These are phyloP conservation scores for Cercopithecus petaurista DNA, from an alignment of 2,797 vertebrate genomes.

Conservation along the genomic window DNA sequence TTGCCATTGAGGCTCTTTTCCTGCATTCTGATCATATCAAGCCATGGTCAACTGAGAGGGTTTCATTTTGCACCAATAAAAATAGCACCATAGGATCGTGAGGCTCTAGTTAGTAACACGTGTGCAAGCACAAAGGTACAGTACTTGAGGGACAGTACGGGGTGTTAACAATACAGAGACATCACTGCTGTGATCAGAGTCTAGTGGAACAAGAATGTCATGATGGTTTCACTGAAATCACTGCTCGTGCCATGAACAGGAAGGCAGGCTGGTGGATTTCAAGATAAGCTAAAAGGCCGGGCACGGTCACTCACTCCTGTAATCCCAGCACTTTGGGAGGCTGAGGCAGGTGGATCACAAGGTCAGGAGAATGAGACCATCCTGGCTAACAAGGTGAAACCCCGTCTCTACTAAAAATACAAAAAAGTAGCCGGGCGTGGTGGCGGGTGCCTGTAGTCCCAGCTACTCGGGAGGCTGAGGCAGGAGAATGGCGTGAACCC, in stretches of 20 bases:
- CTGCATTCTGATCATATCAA: constrained; percentile 86
- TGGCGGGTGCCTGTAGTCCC: no score
- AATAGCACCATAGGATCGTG: constrained; percentile 91
- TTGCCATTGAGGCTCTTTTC: constrained; percentile 83
- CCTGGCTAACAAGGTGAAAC: no score
- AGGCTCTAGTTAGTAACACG: constrained; percentile 86
- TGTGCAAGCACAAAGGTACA: constrained; percentile 88
- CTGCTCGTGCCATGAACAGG: constrained; percentile 72
- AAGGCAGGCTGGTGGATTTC: constrained; percentile 67
- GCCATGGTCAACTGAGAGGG: constrained; percentile 81
- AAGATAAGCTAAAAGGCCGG: background rate
- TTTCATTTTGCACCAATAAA: constrained; percentile 82
- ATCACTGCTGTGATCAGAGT: constrained; percentile 76
- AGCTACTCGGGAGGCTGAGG: no score
- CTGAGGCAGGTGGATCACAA: no score
- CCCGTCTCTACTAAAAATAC: no score
- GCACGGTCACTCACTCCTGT: no score
- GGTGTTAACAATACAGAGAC: constrained; percentile 83
- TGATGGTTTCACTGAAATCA: constrained; percentile 60
- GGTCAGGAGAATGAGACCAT: no score
- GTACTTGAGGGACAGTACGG: constrained; percentile 88
- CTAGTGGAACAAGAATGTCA: constrained; percentile 46
- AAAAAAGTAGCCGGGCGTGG: fast-evolving
- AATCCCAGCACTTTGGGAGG: no score
- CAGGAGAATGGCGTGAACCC: no score